Conservation (phyloP, 2,113 vertebrate genomes). For the Odocoileus virginianus region DNA sequence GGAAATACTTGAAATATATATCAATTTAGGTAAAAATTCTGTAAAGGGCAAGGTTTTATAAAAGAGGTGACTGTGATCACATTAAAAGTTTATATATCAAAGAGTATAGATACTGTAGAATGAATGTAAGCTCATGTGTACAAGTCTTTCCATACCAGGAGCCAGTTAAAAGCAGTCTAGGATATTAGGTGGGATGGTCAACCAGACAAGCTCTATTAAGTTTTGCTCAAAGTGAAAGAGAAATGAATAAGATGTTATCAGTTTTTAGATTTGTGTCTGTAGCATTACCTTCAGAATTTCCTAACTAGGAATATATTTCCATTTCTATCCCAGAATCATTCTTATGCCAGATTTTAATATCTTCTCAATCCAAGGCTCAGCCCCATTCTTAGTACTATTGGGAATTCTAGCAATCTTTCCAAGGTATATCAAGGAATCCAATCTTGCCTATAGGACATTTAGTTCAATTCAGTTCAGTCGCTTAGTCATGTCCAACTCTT, state of each 20-base stretch:
- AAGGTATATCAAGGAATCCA: neutral
- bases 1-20: slow-evolving; percentile 15
- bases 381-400: neutral
- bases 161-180: neutral
- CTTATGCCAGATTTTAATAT: neutral
- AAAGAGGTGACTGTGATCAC: neutral
- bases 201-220: neutral
- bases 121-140: neutral
- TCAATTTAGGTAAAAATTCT: neutral
- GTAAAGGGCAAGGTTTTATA: neutral
- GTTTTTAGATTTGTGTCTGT: neutral
- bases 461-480: too few species aligned
- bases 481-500: too few species aligned
- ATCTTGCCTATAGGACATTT: neutral
- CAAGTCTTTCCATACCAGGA: neutral
- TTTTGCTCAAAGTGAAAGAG: neutral
- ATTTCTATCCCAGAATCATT: neutral
- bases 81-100: neutral
- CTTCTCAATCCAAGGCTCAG: neutral
- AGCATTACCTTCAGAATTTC: neutral
- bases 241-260: neutral
- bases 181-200: neutral
- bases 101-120: neutral
- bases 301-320: neutral
- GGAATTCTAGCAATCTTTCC: neutral